Base-by-base conservation (phyloP, 2,888 invertebrate species). In the Lottia scabra region DNA sequence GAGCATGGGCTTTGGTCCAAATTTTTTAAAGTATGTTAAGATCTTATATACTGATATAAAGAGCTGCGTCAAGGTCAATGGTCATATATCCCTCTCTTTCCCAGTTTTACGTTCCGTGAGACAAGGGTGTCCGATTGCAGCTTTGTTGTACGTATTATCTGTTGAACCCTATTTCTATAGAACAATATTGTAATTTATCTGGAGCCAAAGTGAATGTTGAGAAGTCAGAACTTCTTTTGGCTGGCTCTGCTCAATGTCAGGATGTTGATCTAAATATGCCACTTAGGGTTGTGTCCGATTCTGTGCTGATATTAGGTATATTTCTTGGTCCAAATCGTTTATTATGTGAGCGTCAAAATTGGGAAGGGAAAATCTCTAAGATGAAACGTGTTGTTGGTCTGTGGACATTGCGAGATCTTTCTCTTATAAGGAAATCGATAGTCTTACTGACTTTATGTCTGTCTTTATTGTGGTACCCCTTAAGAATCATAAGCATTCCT, bases 41-140 rank as follows among this genome's bases (percentile, higher is more conserved):
- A 75, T 80, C 23, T 70, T 80, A 63, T 80, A 82, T 63, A 71
- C 56, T 45, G 68, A 72, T 44, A 71, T 78, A 64, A 66, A 66
- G 19, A 76, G 78, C n/a, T 75, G 75, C 10, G 77, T 77, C 15
- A 75, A 76, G 16, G 76, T 80, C n/a, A 78, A 78, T 65, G 73
- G 72, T 65, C 48, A 65, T 65, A 77, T 80, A 43, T 78, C 76
- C 2, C 65, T 74, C 13, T 65, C 75, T 56, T 56, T 56, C 15
- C 56, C 56, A 56, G 56, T 56, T n/a, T 56, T 56, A 15, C n/a
- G 56, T 10, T 56, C 56, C 4, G 56, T 56, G n/a, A 8, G 56
- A 19, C 56, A 56, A 23, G 56, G 56, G 15, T 56, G 56, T 56
- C 56, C 56, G 12, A 56, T 56, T 56, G 56, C 56, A 56, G 56